Percentiles rank a stretch among this genome's conserved stretches.
Conservation (phyloP, 2,888 invertebrate species). For the Pantelozetes paolii region DNA sequence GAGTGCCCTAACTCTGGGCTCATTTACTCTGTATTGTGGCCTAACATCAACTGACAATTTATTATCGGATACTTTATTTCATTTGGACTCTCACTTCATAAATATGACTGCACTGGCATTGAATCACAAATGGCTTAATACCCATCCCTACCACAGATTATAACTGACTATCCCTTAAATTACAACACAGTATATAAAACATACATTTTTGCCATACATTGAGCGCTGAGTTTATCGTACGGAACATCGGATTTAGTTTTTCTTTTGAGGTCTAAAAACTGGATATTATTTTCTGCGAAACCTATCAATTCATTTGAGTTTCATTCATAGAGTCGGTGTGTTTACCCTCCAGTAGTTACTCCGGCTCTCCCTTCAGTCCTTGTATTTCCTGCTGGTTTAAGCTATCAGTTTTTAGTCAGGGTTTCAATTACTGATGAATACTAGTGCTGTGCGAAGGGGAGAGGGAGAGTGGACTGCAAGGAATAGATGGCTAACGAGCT, state of each 20-base stretch:
- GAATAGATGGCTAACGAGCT: background rate
- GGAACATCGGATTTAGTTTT: background rate
- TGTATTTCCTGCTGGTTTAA: conserved; percentile 8
- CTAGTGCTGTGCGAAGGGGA: background rate
- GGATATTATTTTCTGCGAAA: background rate
- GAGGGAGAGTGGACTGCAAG: too few relatives aligned
- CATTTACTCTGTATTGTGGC: background rate
- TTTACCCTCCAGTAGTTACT: background rate
- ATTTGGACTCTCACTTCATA: background rate
- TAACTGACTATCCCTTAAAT: background rate
- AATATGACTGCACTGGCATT: background rate
- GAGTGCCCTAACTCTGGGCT: background rate
- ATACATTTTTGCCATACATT: background rate
- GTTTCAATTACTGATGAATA: background rate
- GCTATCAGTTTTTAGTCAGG: conserved; percentile 15
- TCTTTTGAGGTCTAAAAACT: background rate
- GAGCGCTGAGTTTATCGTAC: background rate
- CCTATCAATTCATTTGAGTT: background rate
- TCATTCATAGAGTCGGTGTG: background rate
- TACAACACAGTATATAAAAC: background rate
- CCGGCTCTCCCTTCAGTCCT: background rate
- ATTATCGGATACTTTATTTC: conserved; percentile 28
- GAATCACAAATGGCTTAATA: conserved; percentile 18
- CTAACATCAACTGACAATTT: conserved; percentile 10
- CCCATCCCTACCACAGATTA: background rate